These are phyloP conservation scores for Littorina saxatilis DNA, from an alignment of 1,140 invertebrate genomes.

Conservation along the genomic window DNA sequence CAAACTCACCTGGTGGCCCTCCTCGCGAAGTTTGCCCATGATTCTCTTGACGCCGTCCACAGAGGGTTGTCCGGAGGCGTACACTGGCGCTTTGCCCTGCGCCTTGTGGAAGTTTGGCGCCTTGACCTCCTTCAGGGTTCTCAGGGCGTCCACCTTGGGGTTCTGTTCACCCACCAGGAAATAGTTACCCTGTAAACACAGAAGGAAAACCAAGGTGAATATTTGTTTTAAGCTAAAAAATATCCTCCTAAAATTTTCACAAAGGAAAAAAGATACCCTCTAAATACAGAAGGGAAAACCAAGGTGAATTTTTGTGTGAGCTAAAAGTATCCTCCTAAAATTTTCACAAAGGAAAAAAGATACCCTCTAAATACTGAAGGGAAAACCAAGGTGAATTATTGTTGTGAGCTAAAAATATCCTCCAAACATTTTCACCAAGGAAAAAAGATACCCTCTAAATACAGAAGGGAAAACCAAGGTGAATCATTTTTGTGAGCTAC, in stretches of 20 bases:
- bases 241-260: neutral
- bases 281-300: neutral
- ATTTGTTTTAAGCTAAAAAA: neutral
- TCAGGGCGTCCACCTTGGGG: constrained; percentile 31
- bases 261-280: neutral
- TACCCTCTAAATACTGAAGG: constrained; percentile 8
- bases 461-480: no score
- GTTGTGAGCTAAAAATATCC: neutral
- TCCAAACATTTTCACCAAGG: neutral
- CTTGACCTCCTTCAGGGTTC: constrained; percentile 26
- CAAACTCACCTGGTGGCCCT: constrained; percentile 1
- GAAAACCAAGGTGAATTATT: no score
- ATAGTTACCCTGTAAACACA: constrained; percentile 38
- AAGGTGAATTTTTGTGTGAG: no score
- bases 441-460: neutral
- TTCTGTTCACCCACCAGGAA: constrained; percentile 41
- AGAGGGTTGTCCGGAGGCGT: constrained; percentile 43
- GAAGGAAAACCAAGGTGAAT: no score
- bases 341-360: neutral
- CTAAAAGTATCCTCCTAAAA: no score
- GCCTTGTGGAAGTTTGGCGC: constrained; percentile 43
- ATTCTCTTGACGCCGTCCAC: constrained; percentile 38
- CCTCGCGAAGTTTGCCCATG: neutral
- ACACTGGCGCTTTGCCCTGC: constrained; percentile 20
- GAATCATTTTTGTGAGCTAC: no score